A percentile compares a stretch with the other conserved stretches of the same genome.
phyloP scores from a whole-genome alignment of 2,888 invertebrate species.

The Phymatocera aterrima region DNA sequence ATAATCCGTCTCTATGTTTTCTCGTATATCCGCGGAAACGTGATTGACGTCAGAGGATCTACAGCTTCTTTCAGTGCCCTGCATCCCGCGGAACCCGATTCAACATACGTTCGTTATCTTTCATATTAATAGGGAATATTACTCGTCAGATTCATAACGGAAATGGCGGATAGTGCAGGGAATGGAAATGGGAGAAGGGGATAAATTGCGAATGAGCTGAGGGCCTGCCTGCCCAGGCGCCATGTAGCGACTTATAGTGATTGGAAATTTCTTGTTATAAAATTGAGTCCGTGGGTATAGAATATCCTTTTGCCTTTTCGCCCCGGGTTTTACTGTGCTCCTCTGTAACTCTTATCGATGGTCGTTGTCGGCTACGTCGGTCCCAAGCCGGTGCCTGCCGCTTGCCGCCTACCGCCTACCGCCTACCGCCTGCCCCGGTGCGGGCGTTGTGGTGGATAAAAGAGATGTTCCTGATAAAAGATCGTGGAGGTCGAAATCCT shows the following conservation, averaged over 20 bases:
- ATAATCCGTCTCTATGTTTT: neutral
- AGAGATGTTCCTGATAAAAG: conserved; percentile 20
- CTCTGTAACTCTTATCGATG: neutral
- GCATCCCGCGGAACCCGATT: neutral
- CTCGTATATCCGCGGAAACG: neutral
- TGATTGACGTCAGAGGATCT: conserved; percentile 32
- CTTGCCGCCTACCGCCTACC: too few relatives aligned
- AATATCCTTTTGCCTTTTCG: conserved; percentile 39
- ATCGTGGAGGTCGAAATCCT: conserved; percentile 24
- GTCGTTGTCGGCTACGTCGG: neutral
- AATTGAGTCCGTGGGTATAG: conserved; percentile 44
- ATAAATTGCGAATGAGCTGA: too few relatives aligned
- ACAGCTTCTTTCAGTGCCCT: neutral
- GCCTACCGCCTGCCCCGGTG: neutral
- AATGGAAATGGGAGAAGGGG: neutral
- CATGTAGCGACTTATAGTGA: conserved; percentile 41
- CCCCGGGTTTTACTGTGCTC: conserved; percentile 7
- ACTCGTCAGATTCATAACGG: neutral
- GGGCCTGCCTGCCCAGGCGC: neutral
- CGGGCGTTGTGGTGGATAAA: conserved; percentile 18
- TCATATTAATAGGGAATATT: neutral
- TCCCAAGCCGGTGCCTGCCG: too few relatives aligned
- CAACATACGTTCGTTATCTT: neutral
- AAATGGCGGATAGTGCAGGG: neutral
- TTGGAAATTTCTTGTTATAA: conserved; percentile 47